Percentiles rank a stretch among this genome's conserved stretches.
These are phyloP conservation scores for Diadema setosum DNA, from an alignment of 35 echinoderm and acorn worm species.

Conservation along the genomic window DNA sequence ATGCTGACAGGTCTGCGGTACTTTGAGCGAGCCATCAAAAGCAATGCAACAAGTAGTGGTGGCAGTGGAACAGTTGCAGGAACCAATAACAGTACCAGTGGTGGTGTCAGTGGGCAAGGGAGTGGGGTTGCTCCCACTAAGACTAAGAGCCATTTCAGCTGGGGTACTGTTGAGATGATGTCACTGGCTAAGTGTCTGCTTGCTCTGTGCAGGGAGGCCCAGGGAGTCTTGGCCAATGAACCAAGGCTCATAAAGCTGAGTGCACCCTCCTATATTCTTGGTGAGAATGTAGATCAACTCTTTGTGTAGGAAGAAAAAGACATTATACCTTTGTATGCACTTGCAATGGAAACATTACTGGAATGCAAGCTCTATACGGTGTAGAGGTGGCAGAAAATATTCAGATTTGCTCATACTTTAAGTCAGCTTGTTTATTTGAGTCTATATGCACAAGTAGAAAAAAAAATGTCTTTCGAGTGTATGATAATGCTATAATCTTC, in stretches of 20 bases:
- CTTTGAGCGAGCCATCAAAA: slow-evolving; percentile 79
- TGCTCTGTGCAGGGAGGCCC: slow-evolving; percentile 72
- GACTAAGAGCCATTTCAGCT: slow-evolving; percentile 55
- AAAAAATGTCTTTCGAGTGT: no score
- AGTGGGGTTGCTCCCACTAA: neutral
- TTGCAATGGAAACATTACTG: no score
- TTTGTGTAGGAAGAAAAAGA: no score
- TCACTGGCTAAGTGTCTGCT: slow-evolving; percentile 84
- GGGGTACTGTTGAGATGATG: slow-evolving; percentile 73
- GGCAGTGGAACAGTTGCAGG: neutral
- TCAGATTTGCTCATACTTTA: no score
- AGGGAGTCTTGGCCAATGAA: slow-evolving; percentile 60
- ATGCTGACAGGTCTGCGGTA: slow-evolving; percentile 90
- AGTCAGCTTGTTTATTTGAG: no score
- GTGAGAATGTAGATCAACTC: neutral
- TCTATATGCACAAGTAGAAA: no score
- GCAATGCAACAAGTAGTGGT: neutral
- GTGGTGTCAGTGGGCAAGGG: neutral
- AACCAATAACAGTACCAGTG: neutral
- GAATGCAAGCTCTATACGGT: no score
- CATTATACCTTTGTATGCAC: no score
- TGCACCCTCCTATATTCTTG: slow-evolving; percentile 83
- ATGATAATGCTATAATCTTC: no score
- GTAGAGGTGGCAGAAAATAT: no score
- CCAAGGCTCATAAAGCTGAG: slow-evolving; percentile 58